A percentile compares a stretch with the other conserved stretches of the same genome.
phyloP scores from a whole-genome alignment of 2,888 invertebrate genomes.

The Acanthopleura granulata region DNA sequence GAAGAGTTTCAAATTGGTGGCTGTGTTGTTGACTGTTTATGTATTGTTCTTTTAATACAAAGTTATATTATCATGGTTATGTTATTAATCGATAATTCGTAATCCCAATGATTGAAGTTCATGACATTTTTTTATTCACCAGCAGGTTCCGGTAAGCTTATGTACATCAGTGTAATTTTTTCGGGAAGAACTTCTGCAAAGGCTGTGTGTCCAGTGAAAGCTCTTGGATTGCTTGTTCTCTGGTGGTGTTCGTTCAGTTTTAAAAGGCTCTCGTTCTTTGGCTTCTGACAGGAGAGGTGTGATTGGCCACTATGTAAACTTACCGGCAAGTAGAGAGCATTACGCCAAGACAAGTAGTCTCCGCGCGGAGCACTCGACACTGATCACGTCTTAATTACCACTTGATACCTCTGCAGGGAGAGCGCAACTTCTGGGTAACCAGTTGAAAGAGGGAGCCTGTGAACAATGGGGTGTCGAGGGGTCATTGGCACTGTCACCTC shows the following conservation, averaged over 20 bases:
- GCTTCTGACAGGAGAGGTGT: not conserved
- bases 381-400: constrained; percentile 10
- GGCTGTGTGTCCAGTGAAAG: not conserved
- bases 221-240: not conserved
- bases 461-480: not conserved
- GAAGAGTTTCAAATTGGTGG: too few relatives aligned
- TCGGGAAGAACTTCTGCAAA: not conserved
- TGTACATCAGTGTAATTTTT: not conserved
- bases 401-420: constrained; percentile 4
- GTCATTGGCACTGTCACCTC: not conserved
- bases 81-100: too few relatives aligned
- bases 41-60: too few relatives aligned
- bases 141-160: too few relatives aligned
- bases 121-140: too few relatives aligned
- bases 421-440: not conserved
- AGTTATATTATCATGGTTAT: too few relatives aligned
- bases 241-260: too few relatives aligned
- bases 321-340: not conserved
- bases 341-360: constrained; percentile 7
- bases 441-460: not conserved
- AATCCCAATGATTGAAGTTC: too few relatives aligned
- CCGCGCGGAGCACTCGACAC: not conserved
- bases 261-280: too few relatives aligned
- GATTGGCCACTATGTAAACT: not conserved
- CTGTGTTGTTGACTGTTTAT: too few relatives aligned